phyloP scores from a whole-genome alignment of 2,113 vertebrate species.

The Eupsittula cactorum region DNA sequence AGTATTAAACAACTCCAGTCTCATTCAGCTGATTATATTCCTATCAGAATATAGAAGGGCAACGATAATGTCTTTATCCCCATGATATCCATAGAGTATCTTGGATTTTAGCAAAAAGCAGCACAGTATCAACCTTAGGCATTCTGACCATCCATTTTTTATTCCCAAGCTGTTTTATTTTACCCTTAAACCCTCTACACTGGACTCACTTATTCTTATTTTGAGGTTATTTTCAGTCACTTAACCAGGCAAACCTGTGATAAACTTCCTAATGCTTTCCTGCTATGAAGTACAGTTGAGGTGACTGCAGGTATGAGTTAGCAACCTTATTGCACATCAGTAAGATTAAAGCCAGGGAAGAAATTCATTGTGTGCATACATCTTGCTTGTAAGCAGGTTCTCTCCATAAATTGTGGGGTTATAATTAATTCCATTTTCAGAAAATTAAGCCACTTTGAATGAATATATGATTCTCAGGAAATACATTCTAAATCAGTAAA shows the following conservation, averaged over 20 bases:
- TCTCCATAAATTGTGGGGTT: neutral
- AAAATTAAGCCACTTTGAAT: slow-evolving; percentile 42
- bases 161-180: neutral
- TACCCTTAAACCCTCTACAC: neutral
- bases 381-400: neutral
- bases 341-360: neutral
- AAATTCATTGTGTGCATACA: neutral
- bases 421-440: slow-evolving; percentile 45
- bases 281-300: neutral
- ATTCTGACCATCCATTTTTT: neutral
- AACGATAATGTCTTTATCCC: neutral
- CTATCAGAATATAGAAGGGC: neutral
- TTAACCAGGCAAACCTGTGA: neutral
- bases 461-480: slow-evolving; percentile 4
- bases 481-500: neutral
- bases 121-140: neutral
- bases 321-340: neutral
- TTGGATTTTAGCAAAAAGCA: neutral
- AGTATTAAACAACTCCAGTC: neutral
- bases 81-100: neutral
- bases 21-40: neutral
- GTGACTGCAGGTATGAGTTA: neutral
- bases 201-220: neutral
- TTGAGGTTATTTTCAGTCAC: neutral
- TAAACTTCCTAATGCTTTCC: neutral